Conservation (phyloP, 2,888 invertebrate genomes). For the Hirtodrosophila duncani region DNA sequence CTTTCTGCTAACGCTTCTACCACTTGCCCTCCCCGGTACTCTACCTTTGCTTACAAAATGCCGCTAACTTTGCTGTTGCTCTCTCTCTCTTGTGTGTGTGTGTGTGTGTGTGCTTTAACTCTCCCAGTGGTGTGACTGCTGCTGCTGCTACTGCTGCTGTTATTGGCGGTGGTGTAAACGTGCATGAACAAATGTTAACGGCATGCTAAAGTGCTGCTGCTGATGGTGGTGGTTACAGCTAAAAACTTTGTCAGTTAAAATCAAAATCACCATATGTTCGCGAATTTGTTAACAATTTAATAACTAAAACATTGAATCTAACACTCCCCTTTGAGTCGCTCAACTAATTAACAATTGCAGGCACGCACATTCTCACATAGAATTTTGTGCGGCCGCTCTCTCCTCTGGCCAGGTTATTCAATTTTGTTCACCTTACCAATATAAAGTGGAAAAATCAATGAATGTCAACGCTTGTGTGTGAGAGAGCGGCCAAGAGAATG, state of each 20-base stretch:
- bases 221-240: too few relatives aligned
- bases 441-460: constrained; percentile 72
- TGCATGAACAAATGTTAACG: too few relatives aligned
- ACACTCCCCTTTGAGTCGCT: background rate
- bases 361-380: constrained; percentile 28
- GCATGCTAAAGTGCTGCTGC: too few relatives aligned
- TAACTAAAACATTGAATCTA: background rate
- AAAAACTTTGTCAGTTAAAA: too few relatives aligned
- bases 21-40: too few relatives aligned
- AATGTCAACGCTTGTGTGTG: constrained; percentile 55
- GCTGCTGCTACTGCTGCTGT: too few relatives aligned
- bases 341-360: constrained; percentile 35
- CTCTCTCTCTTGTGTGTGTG: too few relatives aligned
- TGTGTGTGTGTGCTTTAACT: too few relatives aligned
- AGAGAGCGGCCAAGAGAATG: constrained; percentile 21
- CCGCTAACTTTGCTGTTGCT: background rate
- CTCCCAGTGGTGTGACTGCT: too few relatives aligned
- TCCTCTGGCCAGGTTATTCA: background rate
- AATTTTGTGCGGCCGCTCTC: constrained; percentile 2
- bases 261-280: too few relatives aligned
- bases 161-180: too few relatives aligned
- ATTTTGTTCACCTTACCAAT: background rate
- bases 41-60: background rate
- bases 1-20: background rate
- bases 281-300: background rate